Evolutionary conservation across 2,113 vertebrate genomes (phyloP), one percentile per base, ranked within the genome.

Genomic region (Todiramphus saurophagus): DNA sequence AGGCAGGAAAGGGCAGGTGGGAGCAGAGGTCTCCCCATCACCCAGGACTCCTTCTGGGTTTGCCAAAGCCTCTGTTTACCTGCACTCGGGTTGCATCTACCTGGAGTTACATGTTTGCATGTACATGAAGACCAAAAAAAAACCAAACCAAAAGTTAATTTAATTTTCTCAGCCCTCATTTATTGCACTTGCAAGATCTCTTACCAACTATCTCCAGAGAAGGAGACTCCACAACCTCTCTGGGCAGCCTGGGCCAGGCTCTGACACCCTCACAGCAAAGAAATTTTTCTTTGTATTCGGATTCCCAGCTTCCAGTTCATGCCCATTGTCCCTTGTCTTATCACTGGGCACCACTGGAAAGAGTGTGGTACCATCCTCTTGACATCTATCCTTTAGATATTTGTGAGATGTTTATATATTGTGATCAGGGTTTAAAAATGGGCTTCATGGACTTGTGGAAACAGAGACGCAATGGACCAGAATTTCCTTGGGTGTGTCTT

Each of bases 21-120:
- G 24, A 33, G 25, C 0, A 0, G 33, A 59, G 10, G 5, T 39
- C 70, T 55, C 37, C 24, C 25, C 16, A 35, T 33, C 58, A 11
- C 27, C 30, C 55, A 19, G 33, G 31, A 31, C 43, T 66, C 16
- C 23, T 59, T 2, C 62, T 46, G 43, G 20, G 21, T 39, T 82
- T 63, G n/a, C n/a, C 48, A 53, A 37, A 78, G 7, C 48, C 19
- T 73, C 28, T 64, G 10, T 24, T 63, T 19, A 12, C 25, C 25
- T 28, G 11, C 8, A 1, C 31, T 50, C 15, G 10, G 33, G 7
- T 3, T 19, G 11, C 21, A 1, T 1, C 19, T 41, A 3, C 33
- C 19, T 24, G 30, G 44, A 66, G n/a, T 2, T 33, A 9, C 7
- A 2, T 10, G 30, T 43, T 60, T 73, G 23, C 17, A 62, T 21